Percentiles rank a stretch among this genome's conserved stretches.
Evolutionary conservation across 2,888 invertebrate species (phyloP).

Genomic region (Prenolepis imparis): DNA sequence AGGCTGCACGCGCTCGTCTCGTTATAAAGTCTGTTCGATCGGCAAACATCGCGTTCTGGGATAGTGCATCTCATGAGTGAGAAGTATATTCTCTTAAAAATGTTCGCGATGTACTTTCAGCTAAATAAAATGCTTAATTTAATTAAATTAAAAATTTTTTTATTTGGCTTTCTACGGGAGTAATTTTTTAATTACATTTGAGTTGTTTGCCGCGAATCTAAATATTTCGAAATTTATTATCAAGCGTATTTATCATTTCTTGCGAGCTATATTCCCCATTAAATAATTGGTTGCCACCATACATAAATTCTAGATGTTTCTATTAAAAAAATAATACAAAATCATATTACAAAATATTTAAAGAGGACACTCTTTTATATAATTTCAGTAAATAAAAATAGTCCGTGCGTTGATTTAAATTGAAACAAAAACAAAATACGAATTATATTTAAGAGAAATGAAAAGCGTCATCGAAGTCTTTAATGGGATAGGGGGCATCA

Average conservation of each 20-base stretch:
- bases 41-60: conserved; percentile 72
- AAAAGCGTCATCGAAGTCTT: background rate
- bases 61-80: conserved; percentile 39
- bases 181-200: background rate
- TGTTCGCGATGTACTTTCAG: conserved; percentile 8
- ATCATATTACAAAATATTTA: background rate
- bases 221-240: background rate
- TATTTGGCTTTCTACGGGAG: background rate
- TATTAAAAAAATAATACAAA: background rate
- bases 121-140: conserved; percentile 5
- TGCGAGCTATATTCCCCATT: background rate
- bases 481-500: conserved; percentile 27
- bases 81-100: conserved; percentile 18
- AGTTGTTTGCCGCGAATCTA: background rate
- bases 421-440: background rate
- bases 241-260: background rate
- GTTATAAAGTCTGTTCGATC: conserved; percentile 80
- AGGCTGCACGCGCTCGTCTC: conserved; percentile 76
- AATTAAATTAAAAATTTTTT: conserved; percentile 2
- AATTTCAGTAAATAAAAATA: background rate
- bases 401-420: background rate
- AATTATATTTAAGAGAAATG: background rate
- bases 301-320: background rate
- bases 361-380: background rate
- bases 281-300: background rate